Percentiles rank a stretch among this genome's conserved stretches.
Evolutionary conservation across 2,797 vertebrate species (phyloP).

Genomic region (Anguilla anguilla): DNA sequence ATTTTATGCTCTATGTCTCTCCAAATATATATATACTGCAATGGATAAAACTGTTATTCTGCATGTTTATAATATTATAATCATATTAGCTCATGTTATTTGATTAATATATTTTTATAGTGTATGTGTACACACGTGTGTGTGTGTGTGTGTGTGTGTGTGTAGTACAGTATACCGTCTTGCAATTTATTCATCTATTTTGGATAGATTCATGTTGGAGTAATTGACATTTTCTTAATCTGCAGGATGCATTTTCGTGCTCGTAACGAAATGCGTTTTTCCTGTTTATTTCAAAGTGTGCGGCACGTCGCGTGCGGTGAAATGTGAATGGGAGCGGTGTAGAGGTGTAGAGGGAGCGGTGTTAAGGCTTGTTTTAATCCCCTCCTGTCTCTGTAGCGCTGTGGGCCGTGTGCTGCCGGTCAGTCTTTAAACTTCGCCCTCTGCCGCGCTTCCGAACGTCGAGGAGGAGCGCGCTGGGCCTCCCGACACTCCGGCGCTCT

Average conservation of each 20-base stretch:
- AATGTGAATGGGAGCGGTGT: not conserved
- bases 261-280: no score
- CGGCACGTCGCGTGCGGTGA: not conserved
- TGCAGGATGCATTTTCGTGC: no score
- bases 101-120: no score
- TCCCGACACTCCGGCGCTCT: conserved; percentile 20
- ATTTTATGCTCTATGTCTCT: not conserved
- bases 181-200: not conserved
- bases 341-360: not conserved
- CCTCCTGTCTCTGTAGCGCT: not conserved
- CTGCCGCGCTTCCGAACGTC: not conserved
- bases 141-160: no score
- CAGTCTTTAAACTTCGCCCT: not conserved
- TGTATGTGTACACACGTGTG: no score
- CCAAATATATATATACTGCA: not conserved
- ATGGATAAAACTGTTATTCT: not conserved
- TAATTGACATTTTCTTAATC: no score
- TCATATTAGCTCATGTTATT: no score
- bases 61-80: no score
- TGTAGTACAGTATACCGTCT: not conserved
- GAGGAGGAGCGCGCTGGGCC: not conserved
- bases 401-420: not conserved
- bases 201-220: not conserved
- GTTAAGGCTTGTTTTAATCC: not conserved
- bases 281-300: not conserved